Evolutionary conservation across 2,797 vertebrate species (phyloP), one percentile per base, ranked within the genome.

Genomic region (Molossus molossus): DNA sequence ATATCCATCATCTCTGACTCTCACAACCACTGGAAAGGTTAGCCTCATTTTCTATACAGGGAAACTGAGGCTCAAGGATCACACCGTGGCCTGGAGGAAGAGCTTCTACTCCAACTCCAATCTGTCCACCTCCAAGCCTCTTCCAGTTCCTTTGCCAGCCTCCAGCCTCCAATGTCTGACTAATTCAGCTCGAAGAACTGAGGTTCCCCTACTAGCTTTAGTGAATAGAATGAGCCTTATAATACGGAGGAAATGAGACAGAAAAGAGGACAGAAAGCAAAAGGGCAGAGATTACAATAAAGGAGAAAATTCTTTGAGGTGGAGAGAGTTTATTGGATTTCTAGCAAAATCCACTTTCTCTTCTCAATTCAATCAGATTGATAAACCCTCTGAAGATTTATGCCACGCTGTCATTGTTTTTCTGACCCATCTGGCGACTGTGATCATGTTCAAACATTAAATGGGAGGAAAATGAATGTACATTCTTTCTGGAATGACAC

Each of bases 381-480:
- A 97, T 96, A 97, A 96, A 90, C 33, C n/a, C 89, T 93, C 91
- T 83, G 91, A 97, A 97, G 97, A 97, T 97, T 96, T 96, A 97
- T 90, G 77, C 60, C 90, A 85, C 65, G 84, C 96, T 95, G 96
- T 96, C 93, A 84, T 29, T 95, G 95, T 85, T 90, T 95, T 81
- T 79, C 88, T 95, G 96, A 96, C 97, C 96, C 96, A 96, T 96
- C 97, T 98, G 96, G 96, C 90, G 95, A 84, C 89, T 85, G 64
- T 82, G 96, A 97, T 95, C 92, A 95, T 93, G 87, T 93, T 96
- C 81, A 77, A 90, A 94, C 85, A 96, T 92, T 97, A 96, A 96
- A 96, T 81, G 87, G 76, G 77, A 95, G 70, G 94, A 97, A 97
- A 98, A 98, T 97, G 95, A 97, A 97, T 97, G 97, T 96, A 77